Base-by-base conservation (phyloP, 2,888 invertebrate species). In the Leptinotarsa haldemani region DNA sequence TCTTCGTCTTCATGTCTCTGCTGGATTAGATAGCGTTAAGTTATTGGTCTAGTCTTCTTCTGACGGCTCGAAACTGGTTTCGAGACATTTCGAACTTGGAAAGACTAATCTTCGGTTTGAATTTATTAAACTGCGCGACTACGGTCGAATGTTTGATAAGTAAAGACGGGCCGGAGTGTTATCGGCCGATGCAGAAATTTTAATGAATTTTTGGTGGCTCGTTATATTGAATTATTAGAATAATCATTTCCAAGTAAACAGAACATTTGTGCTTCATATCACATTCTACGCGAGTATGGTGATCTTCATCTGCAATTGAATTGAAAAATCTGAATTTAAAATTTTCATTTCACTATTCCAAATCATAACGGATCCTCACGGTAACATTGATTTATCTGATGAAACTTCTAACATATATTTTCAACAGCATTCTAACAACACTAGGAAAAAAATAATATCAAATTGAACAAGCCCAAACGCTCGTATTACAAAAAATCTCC, bases 41-140 rank as follows among this genome's bases (percentile, higher is more conserved):
- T 61, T 61, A 61, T 61, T 61, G 61, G 61, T 61, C 61, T 61
- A 40, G 61, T 40, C 61, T 40, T 61, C 61, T 61, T 61, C 61
- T 61, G 61, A 61, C 40, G 61, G 30, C 1, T 18, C 7, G 40
- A 30, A 61, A 61, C 61, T 5, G 16, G 61, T 61, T 61, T 61
- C 56, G 56, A 56, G 30, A 40, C 16, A 7, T 61, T 25, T 25
- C n/a, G n/a, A 61, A 61, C 15, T 40, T 40, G 30, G 61, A n/a
- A 61, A 30, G 61, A 30, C 61, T 61, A 61, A 61, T 61, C 61
- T 61, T 61, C 30, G 61, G 7, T 40, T 61, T 40, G 61, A 13
- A 61, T 61, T 61, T 61, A 61, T 61, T 15, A 61, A 61, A 61
- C 40, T 61, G 61, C 40, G 18, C 30, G 61, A 61, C 56, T 12